Conservation (phyloP, 2,888 invertebrate genomes). For the Phengaris alcon region DNA sequence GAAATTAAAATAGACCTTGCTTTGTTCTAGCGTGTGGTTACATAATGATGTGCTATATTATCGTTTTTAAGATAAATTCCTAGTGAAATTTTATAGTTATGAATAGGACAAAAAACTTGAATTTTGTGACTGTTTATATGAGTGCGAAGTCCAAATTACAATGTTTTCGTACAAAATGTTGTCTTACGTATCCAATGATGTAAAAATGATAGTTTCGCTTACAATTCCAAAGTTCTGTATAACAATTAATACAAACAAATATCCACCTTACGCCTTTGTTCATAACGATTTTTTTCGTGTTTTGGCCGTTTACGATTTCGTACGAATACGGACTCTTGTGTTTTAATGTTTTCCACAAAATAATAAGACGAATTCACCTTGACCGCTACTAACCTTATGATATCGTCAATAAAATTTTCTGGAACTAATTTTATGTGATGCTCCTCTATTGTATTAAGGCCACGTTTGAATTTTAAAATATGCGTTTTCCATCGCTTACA, state of each 20-base stretch:
- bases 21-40: constrained; percentile 4
- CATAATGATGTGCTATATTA: neutral
- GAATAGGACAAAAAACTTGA: neutral
- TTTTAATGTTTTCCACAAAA: constrained; percentile 21
- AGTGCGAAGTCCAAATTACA: neutral
- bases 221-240: neutral
- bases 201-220: neutral
- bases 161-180: neutral
- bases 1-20: neutral
- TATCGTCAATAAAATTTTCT: constrained; percentile 47
- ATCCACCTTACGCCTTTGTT: neutral
- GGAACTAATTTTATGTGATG: constrained; percentile 40
- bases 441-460: constrained; percentile 38
- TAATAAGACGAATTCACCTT: constrained; percentile 36
- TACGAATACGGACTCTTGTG: neutral
- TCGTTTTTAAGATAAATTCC: neutral
- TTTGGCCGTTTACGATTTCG: neutral
- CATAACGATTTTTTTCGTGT: neutral
- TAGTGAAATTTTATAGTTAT: neutral
- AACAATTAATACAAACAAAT: neutral
- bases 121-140: neutral
- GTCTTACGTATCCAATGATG: neutral
- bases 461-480: neutral
- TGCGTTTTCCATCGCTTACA: neutral
- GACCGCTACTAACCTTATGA: constrained; percentile 39